These are phyloP conservation scores for Amblyopsis rosae DNA, from an alignment of 2,113 vertebrate species.

Conservation along the genomic window DNA sequence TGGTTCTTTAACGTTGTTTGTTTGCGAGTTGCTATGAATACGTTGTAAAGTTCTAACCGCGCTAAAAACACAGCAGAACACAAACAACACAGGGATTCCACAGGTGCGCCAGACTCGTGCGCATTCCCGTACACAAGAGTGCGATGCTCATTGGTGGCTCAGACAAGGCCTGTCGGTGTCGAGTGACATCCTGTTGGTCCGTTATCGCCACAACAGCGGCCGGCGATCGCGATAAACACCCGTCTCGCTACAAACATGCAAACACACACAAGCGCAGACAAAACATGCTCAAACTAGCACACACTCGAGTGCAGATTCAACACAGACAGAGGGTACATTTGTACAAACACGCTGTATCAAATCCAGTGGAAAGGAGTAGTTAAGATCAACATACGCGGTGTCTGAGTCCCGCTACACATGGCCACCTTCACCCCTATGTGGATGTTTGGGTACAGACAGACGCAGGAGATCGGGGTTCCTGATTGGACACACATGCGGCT, in stretches of 20 bases:
- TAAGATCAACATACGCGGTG: background rate
- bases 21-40: no score
- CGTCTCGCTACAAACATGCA: background rate
- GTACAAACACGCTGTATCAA: background rate
- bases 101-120: background rate
- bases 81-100: constrained; percentile 4
- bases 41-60: background rate
- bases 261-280: no score
- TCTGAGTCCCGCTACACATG: constrained; percentile 1
- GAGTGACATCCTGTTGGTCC: no score
- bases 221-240: background rate
- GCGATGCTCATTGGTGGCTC: no score
- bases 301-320: background rate
- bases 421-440: background rate
- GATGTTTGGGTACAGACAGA: constrained; percentile 17
- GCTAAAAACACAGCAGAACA: background rate
- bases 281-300: background rate
- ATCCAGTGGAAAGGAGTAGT: background rate
- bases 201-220: no score
- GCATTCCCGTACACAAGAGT: background rate
- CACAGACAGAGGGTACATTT: background rate
- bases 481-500: constrained; percentile 24
- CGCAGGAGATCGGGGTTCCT: constrained; percentile 22
- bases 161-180: no score
- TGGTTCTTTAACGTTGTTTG: no score